These are phyloP conservation scores for Cremastinae sp. DNA, from an alignment of 2,888 invertebrate species.

Conservation along the genomic window DNA sequence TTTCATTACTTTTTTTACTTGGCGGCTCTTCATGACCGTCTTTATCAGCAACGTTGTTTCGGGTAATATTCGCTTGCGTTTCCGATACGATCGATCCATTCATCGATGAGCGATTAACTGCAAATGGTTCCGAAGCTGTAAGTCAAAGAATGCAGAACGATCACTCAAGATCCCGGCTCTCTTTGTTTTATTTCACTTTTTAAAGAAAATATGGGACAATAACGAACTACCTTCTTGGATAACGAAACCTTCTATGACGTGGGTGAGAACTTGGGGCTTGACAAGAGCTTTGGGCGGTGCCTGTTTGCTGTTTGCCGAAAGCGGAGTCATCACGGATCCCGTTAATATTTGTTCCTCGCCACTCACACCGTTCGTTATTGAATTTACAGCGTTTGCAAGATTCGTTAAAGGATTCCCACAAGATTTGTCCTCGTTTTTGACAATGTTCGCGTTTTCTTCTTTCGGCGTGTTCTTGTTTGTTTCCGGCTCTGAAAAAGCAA, in stretches of 20 bases:
- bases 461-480: constrained; percentile 69
- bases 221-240: constrained; percentile 90
- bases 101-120: constrained; percentile 86
- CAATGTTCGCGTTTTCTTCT: constrained; percentile 69
- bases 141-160: constrained; percentile 57
- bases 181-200: background rate
- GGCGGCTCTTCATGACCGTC: constrained; percentile 87
- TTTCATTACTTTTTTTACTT: constrained; percentile 82
- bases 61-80: constrained; percentile 68
- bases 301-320: constrained; percentile 73
- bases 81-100: constrained; percentile 78
- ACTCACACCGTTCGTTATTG: constrained; percentile 76
- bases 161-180: constrained; percentile 50
- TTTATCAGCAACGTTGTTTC: constrained; percentile 82
- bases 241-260: constrained; percentile 97
- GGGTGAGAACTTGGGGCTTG: constrained; percentile 96
- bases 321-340: constrained; percentile 68
- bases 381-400: constrained; percentile 77
- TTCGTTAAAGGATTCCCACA: constrained; percentile 77
- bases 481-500: constrained; percentile 66
- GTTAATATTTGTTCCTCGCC: constrained; percentile 70
- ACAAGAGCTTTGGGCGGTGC: constrained; percentile 94
- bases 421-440: constrained; percentile 77
- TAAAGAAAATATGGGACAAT: background rate
- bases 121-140: constrained; percentile 90